phyloP scores from a whole-genome alignment of 2,113 vertebrate species.

The Onychostoma macrolepis region DNA sequence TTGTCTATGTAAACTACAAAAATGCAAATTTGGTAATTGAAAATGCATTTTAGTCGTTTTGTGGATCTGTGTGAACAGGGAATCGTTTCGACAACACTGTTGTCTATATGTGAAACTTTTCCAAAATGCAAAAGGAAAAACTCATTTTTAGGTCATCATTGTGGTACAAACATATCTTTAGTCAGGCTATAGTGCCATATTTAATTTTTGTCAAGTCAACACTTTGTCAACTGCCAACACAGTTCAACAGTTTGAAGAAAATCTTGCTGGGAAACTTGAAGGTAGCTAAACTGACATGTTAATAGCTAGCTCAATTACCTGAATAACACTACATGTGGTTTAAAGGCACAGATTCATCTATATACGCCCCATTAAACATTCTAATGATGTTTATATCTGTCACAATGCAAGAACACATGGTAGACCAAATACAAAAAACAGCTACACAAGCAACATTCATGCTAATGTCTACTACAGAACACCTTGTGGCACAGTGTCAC shows the following conservation, averaged over 20 bases:
- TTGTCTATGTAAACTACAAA: background rate
- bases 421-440: background rate
- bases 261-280: background rate
- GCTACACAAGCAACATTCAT: background rate
- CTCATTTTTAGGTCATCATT: background rate
- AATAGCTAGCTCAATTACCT: background rate
- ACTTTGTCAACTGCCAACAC: background rate
- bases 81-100: background rate
- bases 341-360: background rate
- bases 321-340: background rate
- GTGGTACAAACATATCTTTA: background rate
- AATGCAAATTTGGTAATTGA: background rate
- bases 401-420: background rate
- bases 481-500: background rate
- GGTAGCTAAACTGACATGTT: background rate
- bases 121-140: background rate
- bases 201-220: too few species aligned
- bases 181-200: too few species aligned
- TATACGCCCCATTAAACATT: background rate
- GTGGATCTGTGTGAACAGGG: too few species aligned
- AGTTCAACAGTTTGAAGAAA: background rate
- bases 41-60: too few species aligned
- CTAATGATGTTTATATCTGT: slow-evolving; percentile 8
- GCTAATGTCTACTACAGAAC: background rate
- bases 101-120: too few species aligned